phyloP scores from a whole-genome alignment of 2,113 vertebrate genomes.

The Lota lota region DNA sequence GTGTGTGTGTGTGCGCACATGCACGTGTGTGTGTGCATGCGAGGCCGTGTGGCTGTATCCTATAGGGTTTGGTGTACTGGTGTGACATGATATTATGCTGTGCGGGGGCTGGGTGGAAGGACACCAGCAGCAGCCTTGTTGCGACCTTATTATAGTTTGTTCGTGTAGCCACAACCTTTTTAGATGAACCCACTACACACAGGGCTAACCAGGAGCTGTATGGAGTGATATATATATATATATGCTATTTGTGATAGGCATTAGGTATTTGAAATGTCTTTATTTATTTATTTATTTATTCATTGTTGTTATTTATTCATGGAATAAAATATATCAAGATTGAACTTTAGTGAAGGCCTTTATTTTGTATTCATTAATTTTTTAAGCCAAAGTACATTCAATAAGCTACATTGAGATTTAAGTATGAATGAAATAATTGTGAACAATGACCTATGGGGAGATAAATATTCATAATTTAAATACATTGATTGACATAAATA shows the following conservation, averaged over 20 bases:
- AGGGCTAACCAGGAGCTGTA: slow-evolving; percentile 28
- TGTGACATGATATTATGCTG: too few relatives aligned
- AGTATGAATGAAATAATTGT: too few relatives aligned
- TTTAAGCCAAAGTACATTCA: neutral
- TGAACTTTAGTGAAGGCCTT: neutral
- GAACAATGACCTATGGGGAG: too few relatives aligned
- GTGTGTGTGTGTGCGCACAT: slow-evolving; percentile 5
- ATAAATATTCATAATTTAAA: too few relatives aligned
- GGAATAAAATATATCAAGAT: slow-evolving; percentile 51
- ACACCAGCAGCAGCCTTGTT: too few relatives aligned
- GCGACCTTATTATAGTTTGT: neutral
- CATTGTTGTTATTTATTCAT: slow-evolving; percentile 40
- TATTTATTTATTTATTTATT: slow-evolving; percentile 27
- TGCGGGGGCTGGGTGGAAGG: too few relatives aligned
- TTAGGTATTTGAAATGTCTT: neutral
- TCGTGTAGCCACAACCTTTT: neutral
- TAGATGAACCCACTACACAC: slow-evolving; percentile 7
- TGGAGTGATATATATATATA: slow-evolving; percentile 1
- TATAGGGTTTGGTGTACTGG: too few relatives aligned
- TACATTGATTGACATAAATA: too few relatives aligned
- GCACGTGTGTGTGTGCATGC: slow-evolving; percentile 10
- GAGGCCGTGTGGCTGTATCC: slow-evolving; percentile 8
- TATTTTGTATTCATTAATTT: neutral
- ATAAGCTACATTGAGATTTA: too few relatives aligned
- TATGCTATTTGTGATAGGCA: neutral